Percentiles rank a stretch among this genome's conserved stretches.
These are phyloP conservation scores for Seira sanloemensis DNA, from an alignment of 2,888 invertebrate species.

Conservation along the genomic window DNA sequence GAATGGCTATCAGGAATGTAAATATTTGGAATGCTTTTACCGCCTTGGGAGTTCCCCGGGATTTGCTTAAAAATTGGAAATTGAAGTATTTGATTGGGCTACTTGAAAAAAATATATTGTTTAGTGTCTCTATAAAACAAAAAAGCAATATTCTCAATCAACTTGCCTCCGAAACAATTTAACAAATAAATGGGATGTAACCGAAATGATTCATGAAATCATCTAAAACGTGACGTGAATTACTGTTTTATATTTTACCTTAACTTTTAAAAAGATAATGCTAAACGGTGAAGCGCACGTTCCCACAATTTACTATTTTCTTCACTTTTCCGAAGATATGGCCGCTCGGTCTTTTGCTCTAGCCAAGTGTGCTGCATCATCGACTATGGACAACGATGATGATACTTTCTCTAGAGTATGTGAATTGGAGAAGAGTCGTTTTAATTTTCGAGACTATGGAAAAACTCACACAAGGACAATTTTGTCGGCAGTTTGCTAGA, in stretches of 20 bases:
- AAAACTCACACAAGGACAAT: not conserved
- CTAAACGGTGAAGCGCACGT: conserved; percentile 39
- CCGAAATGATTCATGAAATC: conserved; percentile 72
- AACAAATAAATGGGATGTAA: conserved; percentile 62
- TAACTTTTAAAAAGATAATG: conserved; percentile 38
- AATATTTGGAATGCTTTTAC: too few relatives aligned
- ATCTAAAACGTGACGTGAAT: conserved; percentile 72
- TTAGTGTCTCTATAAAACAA: too few relatives aligned
- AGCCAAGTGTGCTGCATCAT: not conserved
- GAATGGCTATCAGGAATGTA: too few relatives aligned
- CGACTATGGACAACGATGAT: too few relatives aligned
- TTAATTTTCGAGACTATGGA: too few relatives aligned
- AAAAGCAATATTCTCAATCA: conserved; percentile 52
- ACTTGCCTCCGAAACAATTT: conserved; percentile 51
- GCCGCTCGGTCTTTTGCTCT: not conserved
- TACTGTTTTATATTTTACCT: conserved; percentile 38
- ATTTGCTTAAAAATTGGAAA: too few relatives aligned
- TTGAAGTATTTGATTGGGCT: too few relatives aligned
- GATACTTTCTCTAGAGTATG: not conserved
- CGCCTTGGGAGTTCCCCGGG: too few relatives aligned
- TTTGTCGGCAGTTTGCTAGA: not conserved
- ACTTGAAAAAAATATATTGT: too few relatives aligned
- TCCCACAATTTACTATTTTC: conserved; percentile 25
- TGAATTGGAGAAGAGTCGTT: not conserved
- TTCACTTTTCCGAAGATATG: conserved; percentile 21